These are phyloP conservation scores for Pangasius larnaudii DNA, from an alignment of 2,797 vertebrate genomes.

Conservation along the genomic window DNA sequence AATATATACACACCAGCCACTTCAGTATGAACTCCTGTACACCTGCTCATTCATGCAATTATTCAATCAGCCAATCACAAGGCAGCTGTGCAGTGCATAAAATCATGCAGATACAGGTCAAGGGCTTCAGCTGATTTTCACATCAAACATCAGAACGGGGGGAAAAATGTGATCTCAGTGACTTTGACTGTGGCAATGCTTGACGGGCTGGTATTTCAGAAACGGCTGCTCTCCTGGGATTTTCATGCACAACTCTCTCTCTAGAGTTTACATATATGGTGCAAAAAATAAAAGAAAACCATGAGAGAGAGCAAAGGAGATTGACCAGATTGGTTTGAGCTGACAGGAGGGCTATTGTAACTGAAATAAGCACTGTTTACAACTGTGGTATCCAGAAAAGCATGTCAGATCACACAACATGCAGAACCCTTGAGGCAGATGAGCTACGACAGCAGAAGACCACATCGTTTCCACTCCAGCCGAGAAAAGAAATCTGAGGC, in stretches of 20 bases:
- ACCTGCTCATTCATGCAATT: background rate
- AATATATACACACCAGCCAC: background rate
- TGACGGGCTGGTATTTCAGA: background rate
- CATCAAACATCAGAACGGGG: background rate
- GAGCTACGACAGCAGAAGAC: background rate
- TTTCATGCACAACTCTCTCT: background rate
- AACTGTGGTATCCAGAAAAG: background rate
- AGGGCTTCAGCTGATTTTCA: background rate
- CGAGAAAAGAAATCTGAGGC: background rate
- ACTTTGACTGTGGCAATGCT: background rate
- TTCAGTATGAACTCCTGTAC: background rate
- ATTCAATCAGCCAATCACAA: constrained; percentile 1
- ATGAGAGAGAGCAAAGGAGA: background rate
- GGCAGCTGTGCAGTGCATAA: background rate
- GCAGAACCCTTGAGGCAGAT: background rate
- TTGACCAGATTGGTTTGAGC: background rate
- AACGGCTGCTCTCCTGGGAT: background rate
- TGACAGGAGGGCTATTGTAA: background rate
- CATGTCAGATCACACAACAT: background rate
- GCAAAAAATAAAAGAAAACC: background rate
- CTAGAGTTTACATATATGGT: background rate
- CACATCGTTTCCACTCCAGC: background rate
- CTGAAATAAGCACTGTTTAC: background rate
- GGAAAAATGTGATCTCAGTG: background rate
- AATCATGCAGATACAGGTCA: constrained; percentile 10